Base-by-base conservation (phyloP, 2,888 invertebrate genomes). In the Liodrosophila aerea region DNA sequence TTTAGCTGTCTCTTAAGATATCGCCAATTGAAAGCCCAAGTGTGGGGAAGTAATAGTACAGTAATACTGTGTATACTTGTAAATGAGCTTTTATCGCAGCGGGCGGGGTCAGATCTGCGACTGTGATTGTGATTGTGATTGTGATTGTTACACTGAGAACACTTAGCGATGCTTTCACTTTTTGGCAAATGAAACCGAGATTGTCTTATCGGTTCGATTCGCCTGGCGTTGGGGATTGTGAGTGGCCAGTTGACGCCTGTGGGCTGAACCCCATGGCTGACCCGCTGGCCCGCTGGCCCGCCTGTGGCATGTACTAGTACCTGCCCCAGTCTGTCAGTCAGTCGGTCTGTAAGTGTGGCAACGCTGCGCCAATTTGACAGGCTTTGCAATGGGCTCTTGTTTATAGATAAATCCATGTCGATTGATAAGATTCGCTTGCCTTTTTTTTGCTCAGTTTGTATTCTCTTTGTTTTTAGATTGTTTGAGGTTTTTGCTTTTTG, bases 211-310 rank as follows among this genome's bases (percentile, higher is more conserved):
- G 36, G 16, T 2, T 4, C 61, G 51, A 47, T 41, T 37, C 57
- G 76, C 80, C 73, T 7, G 13, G 69, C 58, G 58, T 76, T 69
- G 81, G 13, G 69, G 54, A 60, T 76, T 69, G 81, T 73, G 82
- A 77, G 65, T 84, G 77, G 77, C 75, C 63, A 67, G 77, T 67
- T 77, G 72, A 84, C 77, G 85, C 77, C 85, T 82, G 22, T 30
- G 41, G 36, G 37, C 46, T 58, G 74, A 58, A n/a, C n/a, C 70
- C 44, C 22, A 7, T 12, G n/a, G 7, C 31, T 71, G 72, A 71
- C 76, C 70, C 63, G 41, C 47, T 44, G 46, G 29, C 62, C 51
- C 18, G 37, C n/a, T 37, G 52, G 27, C 40, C 56, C 52, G 9
- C n/a, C n/a, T n/a, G n/a, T n/a, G n/a, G n/a, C n/a, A n/a, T n/a